Evolutionary conservation across 53 echinoderm and acorn worm genomes (phyloP).

Genomic region (Holothuria leucospilota): DNA sequence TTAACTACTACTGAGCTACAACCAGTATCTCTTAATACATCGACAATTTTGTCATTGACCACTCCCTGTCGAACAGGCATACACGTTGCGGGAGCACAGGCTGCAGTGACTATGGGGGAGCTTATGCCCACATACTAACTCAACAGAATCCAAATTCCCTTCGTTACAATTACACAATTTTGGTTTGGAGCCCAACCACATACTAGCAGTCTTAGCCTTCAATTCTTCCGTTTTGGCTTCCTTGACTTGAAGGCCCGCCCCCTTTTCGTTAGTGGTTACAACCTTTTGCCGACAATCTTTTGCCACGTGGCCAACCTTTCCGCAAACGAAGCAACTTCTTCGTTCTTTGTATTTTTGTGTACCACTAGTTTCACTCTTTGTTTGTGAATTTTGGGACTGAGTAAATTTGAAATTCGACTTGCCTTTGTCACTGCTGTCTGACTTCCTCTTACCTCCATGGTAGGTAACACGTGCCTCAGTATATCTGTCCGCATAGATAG

Average conservation of each 20-base stretch:
- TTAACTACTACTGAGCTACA: slow-evolving; percentile 6
- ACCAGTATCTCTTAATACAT: slow-evolving; percentile 21
- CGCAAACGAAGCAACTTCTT: background rate
- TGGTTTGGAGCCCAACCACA: too few species aligned
- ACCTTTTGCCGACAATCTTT: slow-evolving; percentile 14
- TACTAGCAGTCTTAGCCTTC: too few species aligned
- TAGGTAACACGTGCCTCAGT: slow-evolving; percentile 3
- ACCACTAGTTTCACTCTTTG: background rate
- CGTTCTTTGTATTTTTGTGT: background rate
- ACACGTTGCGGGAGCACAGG: too few species aligned
- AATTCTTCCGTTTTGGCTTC: too few species aligned
- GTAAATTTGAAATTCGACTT: too few species aligned
- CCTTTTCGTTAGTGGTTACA: background rate
- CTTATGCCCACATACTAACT: too few species aligned
- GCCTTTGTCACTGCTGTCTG: too few species aligned
- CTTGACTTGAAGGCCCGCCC: too few species aligned
- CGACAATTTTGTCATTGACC: background rate
- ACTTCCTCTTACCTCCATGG: background rate
- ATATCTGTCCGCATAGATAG: background rate
- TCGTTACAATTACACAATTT: too few species aligned
- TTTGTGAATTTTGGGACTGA: too few species aligned
- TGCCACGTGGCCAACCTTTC: slow-evolving; percentile 16
- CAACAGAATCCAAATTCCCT: too few species aligned
- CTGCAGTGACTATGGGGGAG: too few species aligned
- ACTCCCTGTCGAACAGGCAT: background rate